phyloP scores from a whole-genome alignment of 2,888 invertebrate genomes.

The Agriopis aurantiaria region DNA sequence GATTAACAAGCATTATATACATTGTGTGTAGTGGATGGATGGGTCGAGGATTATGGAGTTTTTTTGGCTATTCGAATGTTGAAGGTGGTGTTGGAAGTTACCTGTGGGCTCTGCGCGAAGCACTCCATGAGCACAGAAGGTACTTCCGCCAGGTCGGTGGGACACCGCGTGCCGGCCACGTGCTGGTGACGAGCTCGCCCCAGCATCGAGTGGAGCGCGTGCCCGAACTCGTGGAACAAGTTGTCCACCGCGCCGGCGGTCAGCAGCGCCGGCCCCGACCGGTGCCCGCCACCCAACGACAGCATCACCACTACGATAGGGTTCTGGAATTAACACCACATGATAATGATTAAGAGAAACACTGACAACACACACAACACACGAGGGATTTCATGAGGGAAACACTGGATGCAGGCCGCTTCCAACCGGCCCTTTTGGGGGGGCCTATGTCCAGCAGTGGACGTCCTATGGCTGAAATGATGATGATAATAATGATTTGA shows the following conservation, averaged over 20 bases:
- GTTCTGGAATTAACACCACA: conserved; percentile 77
- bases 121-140: conserved; percentile 99
- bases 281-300: conserved; percentile 91
- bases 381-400: too few species aligned
- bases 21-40: too few species aligned
- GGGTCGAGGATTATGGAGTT: too few species aligned
- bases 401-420: too few species aligned
- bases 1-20: too few species aligned
- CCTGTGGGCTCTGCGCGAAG: conserved; percentile 95
- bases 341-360: neutral
- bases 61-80: too few species aligned
- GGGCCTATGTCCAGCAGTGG: too few species aligned
- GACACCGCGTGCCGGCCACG: conserved; percentile 97
- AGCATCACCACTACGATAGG: conserved; percentile 98
- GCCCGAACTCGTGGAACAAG: conserved; percentile 99
- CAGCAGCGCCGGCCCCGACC: conserved; percentile 91
- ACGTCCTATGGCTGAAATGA: too few species aligned
- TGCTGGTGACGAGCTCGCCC: conserved; percentile 97
- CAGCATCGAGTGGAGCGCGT: conserved; percentile 99
- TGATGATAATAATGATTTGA: too few species aligned
- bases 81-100: conserved; percentile 11
- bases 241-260: conserved; percentile 96
- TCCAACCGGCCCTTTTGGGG: too few species aligned
- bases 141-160: conserved; percentile 99
- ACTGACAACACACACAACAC: too few species aligned